Base-by-base conservation (phyloP, 2,888 invertebrate species). In the Oscheius sp. region DNA sequence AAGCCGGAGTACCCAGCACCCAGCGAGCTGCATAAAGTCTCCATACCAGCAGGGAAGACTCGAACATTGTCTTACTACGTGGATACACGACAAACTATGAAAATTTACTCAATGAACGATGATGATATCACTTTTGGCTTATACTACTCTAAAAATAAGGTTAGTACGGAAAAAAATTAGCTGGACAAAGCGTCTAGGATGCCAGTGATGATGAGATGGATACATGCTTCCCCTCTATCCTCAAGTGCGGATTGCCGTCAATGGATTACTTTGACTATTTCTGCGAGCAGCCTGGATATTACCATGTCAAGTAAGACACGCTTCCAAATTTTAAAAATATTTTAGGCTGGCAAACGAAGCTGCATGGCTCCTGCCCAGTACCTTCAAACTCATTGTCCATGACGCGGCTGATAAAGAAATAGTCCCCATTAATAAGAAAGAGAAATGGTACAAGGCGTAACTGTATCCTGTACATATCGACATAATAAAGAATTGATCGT, bases 81-180 rank as follows among this genome's bases (percentile, higher is more conserved):
- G 13, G 76, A 78, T 25, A 64, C 64, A 21, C 66, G 74, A 41
- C 78, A 75, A 1, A 75, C 75, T 23, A 55, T 83, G 49, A 68
- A 75, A 16, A 75, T 83, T 71, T 83, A 79, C 72, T 76, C 79
- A 16, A 78, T 80, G 53, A 83, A 81, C 55, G 83, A 83, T 16
- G 72, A 61, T 55, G 83, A 83, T 35, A 76, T 83, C 46, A 76
- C 75, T 9, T 77, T 81, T 43, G 73, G 77, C 13, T 58, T 83
- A n/a, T 74, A 71, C 52, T 83, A 76, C 55, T 78, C 80, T 1
- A 72, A 69, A 16, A 74, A 83, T 9, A 63, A 69, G 69, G 79
- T 79, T 43, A 41, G 63, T 18, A 16, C 21, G n/a, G 21, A 55
- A 43, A 45, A 9, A 23, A 58, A 59, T 35, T 5, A 2, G n/a